phyloP scores from a whole-genome alignment of 2,888 invertebrate genomes.

The Megastigmus dorsalis region DNA sequence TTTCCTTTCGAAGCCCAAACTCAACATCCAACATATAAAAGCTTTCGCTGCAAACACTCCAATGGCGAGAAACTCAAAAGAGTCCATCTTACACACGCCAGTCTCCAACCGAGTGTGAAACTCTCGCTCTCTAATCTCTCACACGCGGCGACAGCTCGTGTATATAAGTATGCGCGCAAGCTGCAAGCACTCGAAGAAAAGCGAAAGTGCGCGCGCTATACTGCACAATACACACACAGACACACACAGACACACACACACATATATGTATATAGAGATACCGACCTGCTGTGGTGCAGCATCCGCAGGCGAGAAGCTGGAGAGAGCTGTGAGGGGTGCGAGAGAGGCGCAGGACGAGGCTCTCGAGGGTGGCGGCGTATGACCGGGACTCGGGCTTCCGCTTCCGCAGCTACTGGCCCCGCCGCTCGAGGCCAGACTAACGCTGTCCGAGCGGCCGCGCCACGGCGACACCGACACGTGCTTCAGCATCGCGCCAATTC shows the following conservation, averaged over 20 bases:
- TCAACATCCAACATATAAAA: too few species aligned
- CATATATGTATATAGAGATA: constrained; percentile 17
- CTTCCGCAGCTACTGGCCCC: constrained; percentile 79
- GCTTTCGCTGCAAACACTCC: too few species aligned
- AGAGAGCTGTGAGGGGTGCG: constrained; percentile 68
- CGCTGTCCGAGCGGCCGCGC: constrained; percentile 88
- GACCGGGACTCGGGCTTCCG: constrained; percentile 82
- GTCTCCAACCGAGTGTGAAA: not conserved
- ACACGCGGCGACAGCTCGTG: too few species aligned
- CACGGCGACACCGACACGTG: constrained; percentile 93
- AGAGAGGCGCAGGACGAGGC: constrained; percentile 72
- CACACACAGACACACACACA: too few species aligned
- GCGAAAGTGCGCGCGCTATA: not conserved
- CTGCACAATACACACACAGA: too few species aligned
- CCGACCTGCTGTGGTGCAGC: constrained; percentile 70
- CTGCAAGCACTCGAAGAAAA: not conserved
- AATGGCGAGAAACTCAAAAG: too few species aligned
- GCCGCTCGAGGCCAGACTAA: constrained; percentile 84
- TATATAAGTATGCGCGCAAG: too few species aligned
- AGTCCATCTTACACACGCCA: too few species aligned
- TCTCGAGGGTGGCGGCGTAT: constrained; percentile 77
- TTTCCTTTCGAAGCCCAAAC: too few species aligned
- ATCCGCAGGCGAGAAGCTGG: constrained; percentile 71
- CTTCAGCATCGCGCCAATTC: constrained; percentile 83
- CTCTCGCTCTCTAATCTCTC: not conserved